phyloP scores from a whole-genome alignment of 1,140 invertebrate species.

The Liolophura sinensis region DNA sequence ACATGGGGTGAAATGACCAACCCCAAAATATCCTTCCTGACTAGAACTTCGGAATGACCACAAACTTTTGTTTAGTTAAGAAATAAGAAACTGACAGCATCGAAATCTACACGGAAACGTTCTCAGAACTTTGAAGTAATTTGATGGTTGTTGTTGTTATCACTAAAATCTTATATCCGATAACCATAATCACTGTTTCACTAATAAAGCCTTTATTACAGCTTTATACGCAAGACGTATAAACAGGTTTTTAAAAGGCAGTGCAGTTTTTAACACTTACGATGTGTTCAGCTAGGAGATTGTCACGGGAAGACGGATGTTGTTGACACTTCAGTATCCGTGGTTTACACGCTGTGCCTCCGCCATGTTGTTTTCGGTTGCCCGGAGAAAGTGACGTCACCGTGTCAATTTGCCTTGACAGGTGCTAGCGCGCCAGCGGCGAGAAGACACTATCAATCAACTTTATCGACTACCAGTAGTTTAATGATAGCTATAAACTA shows the following conservation, averaged over 20 bases:
- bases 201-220: background rate
- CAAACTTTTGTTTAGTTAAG: no score
- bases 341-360: background rate
- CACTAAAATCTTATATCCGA: background rate
- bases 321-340: background rate
- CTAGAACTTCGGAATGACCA: no score
- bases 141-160: background rate
- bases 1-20: no score
- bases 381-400: constrained; percentile 23
- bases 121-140: no score
- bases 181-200: background rate
- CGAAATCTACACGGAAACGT: no score
- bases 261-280: background rate
- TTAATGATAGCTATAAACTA: no score
- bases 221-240: background rate
- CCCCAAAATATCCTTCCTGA: no score
- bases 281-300: background rate
- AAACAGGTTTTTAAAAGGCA: background rate
- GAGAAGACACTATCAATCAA: no score
- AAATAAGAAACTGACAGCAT: no score
- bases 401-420: no score
- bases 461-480: no score
- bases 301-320: background rate
- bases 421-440: no score
- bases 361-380: constrained; percentile 21